A percentile compares a stretch with the other conserved stretches of the same genome.
phyloP scores from a whole-genome alignment of 2,888 invertebrate genomes.

The Hetaerina titia region DNA sequence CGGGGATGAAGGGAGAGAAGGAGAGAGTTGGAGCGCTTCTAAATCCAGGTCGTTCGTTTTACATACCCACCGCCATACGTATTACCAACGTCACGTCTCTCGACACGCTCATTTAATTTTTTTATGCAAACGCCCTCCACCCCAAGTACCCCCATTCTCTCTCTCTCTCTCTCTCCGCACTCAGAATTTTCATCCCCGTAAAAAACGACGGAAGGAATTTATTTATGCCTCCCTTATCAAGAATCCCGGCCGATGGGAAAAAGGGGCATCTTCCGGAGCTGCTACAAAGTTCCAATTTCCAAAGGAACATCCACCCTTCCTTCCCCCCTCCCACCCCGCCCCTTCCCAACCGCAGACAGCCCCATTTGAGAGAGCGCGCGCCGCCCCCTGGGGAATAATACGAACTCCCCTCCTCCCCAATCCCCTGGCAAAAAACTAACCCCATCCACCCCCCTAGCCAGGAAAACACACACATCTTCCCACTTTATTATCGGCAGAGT shows the following conservation, averaged over 20 bases:
- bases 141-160: too few relatives aligned
- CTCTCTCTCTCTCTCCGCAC: neutral
- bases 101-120: neutral
- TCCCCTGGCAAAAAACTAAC: neutral
- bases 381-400: neutral
- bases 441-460: neutral
- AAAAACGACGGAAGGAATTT: neutral
- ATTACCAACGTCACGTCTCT: neutral
- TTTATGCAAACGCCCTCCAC: neutral
- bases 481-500: conserved; percentile 49
- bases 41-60: too few relatives aligned
- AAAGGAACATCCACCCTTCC: neutral
- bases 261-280: neutral
- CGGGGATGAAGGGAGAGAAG: neutral
- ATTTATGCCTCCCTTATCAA: conserved; percentile 2
- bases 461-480: neutral
- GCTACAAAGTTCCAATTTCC: neutral
- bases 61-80: too few relatives aligned
- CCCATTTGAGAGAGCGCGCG: neutral
- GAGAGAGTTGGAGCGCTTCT: neutral
- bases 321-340: neutral
- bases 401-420: neutral
- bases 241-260: neutral
- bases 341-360: neutral
- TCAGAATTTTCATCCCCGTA: neutral